A percentile compares a stretch with the other conserved stretches of the same genome.
Conservation (phyloP, 1,140 invertebrate genomes). For the Drosophila malerkotliana region DNA sequence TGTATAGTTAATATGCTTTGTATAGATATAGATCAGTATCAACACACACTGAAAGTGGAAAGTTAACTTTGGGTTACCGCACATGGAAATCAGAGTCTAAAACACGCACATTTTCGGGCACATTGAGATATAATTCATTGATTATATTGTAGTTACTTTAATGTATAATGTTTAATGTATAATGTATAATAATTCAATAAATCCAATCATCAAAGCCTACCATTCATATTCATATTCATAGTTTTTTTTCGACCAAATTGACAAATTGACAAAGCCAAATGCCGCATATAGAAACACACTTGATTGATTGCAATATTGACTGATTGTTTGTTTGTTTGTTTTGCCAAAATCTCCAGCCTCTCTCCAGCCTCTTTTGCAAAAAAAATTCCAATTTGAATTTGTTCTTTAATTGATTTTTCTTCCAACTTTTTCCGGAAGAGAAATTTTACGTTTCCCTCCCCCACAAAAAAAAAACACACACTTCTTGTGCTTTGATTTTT, state of each 20-base stretch:
- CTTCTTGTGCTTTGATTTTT: slow-evolving; percentile 15
- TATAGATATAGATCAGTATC: slow-evolving; percentile 27
- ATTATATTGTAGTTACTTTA: slow-evolving; percentile 2
- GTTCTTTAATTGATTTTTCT: slow-evolving; percentile 30
- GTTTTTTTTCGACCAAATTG: slow-evolving; percentile 30
- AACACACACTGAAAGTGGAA: slow-evolving; percentile 67
- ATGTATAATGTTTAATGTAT: slow-evolving; percentile 4
- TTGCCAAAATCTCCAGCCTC: no score
- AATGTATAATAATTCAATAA: slow-evolving; percentile 15
- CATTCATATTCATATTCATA: no score
- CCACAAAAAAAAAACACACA: background rate
- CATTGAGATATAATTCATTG: slow-evolving; percentile 52
- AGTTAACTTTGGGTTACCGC: slow-evolving; percentile 73
- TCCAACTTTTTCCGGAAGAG: slow-evolving; percentile 17
- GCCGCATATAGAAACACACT: slow-evolving; percentile 63
- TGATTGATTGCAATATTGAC: slow-evolving; percentile 78
- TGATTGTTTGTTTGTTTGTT: slow-evolving; percentile 56
- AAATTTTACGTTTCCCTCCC: background rate
- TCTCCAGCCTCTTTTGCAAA: slow-evolving; percentile 12
- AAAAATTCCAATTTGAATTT: slow-evolving; percentile 48
- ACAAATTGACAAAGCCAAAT: slow-evolving; percentile 63
- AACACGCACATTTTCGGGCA: slow-evolving; percentile 56
- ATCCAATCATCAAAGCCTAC: background rate
- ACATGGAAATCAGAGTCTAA: slow-evolving; percentile 64
- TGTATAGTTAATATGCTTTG: slow-evolving; percentile 16